Conservation (phyloP, 92 coral and sea anemone genomes). For the Parazoanthus darwini region DNA sequence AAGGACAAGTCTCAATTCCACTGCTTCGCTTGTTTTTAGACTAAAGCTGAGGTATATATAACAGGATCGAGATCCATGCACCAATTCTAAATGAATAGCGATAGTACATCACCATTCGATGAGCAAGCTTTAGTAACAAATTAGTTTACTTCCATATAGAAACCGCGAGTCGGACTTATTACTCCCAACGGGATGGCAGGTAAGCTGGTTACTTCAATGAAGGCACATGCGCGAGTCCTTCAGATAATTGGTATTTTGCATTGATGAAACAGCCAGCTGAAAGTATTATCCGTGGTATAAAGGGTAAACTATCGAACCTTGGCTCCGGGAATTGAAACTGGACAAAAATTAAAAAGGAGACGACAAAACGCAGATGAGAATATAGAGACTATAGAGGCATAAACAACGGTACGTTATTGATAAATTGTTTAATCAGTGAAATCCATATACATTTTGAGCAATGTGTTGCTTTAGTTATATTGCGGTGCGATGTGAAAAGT, state of each 20-base stretch:
- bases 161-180: not conserved
- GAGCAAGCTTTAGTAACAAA: not conserved
- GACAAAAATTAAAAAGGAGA: constrained; percentile 2
- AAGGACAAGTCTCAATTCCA: too few relatives aligned
- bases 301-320: not conserved
- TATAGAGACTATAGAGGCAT: constrained; percentile 6
- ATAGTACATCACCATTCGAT: constrained; percentile 7
- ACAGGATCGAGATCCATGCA: constrained; percentile 5
- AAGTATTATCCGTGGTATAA: constrained; percentile 3
- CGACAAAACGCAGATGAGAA: constrained; percentile 20
- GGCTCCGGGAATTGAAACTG: constrained; percentile 21
- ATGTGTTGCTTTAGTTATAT: not conserved
- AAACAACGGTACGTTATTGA: constrained; percentile 23
- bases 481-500: constrained; percentile 11
- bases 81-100: not conserved
- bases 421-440: constrained; percentile 24
- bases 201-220: not conserved
- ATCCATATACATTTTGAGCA: constrained; percentile 10
- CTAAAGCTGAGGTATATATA: not conserved
- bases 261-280: not conserved
- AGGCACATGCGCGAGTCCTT: constrained; percentile 8
- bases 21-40: not conserved
- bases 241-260: constrained; percentile 4
- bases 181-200: not conserved
- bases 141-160: too few relatives aligned